A percentile compares a stretch with the other conserved stretches of the same genome.
These are phyloP conservation scores for Macrophya annulata DNA, from an alignment of 2,888 invertebrate species.

Conservation along the genomic window DNA sequence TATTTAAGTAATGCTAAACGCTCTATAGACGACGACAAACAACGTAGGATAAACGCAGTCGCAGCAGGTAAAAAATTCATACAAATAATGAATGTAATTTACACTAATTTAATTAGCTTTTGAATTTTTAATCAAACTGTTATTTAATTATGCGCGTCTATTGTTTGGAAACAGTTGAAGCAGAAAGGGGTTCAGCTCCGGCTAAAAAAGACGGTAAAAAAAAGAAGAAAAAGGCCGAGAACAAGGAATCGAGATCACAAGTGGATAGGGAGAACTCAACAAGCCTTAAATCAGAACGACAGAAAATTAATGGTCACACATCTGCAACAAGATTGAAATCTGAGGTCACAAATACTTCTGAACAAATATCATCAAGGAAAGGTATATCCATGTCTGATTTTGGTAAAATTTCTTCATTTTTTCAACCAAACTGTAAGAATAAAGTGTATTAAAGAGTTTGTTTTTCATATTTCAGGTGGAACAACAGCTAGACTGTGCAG, in stretches of 20 bases:
- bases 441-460: constrained; percentile 30
- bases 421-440: constrained; percentile 23
- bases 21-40: constrained; percentile 79
- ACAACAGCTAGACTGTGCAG: constrained; percentile 61
- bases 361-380: not conserved
- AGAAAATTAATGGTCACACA: constrained; percentile 39
- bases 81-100: not conserved
- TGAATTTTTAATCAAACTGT: constrained; percentile 1
- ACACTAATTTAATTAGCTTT: not conserved
- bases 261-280: constrained; percentile 59
- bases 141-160: not conserved
- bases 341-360: constrained; percentile 10
- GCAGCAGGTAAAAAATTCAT: constrained; percentile 60
- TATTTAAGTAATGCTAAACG: constrained; percentile 80
- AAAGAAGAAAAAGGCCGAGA: constrained; percentile 69
- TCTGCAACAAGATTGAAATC: constrained; percentile 40
- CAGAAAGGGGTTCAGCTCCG: constrained; percentile 54
- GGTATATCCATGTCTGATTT: not conserved
- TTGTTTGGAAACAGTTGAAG: constrained; percentile 22
- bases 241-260: constrained; percentile 59
- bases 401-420: not conserved
- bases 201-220: constrained; percentile 68
- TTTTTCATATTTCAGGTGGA: constrained; percentile 60
- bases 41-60: constrained; percentile 65
- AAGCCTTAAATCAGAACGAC: constrained; percentile 54